Evolutionary conservation across 2,113 vertebrate genomes (phyloP), one percentile per base, ranked within the genome.

Genomic region (Zosterops japonicus): DNA sequence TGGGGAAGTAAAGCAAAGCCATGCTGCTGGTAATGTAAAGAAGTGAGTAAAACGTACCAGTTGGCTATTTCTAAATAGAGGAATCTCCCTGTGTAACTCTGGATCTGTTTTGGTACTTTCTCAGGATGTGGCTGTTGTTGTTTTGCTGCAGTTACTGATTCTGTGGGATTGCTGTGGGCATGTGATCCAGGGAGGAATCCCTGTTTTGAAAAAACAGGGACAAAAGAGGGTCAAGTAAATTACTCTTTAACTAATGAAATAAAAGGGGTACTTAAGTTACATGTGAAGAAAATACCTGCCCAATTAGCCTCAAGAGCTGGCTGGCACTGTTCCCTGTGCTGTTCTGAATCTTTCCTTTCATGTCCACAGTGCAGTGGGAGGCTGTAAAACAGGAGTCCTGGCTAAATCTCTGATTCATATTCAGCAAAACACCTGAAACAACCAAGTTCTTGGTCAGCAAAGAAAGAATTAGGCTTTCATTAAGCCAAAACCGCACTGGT

Each of bases 401-500:
- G 35, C 19, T 67, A 56, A 82, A 89, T 44, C 41, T 53, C 29
- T 19, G 31, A 11, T 35, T 93, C 55, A 29, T 8, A 64, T 78
- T 74, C 52, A 77, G 71, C 35, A 67, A 49, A 87, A 60, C 31
- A 90, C 88, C 92, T 92, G 94, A 60, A 93, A 96, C 67, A 77
- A 84, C 2, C 3, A 72, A 60, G 28, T 75, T 68, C 65, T 92
- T 53, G 46, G 28, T 92, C 56, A 83, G 71, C 70, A 91, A 18
- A 74, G 27, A 75, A 81, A 56, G 42, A 81, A 63, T 39, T 87
- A 36, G 33, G 16, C 42, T 63, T 87, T 76, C 41, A 57, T 76
- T 56, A n/a, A 61, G 61, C 21, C 35, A 47, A 39, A 61, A 81
- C 46, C 14, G 14, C 8, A 1, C 12, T 68, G 60, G 61, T 92